These are phyloP conservation scores for Adoxophyes honmai DNA, from an alignment of 1,140 invertebrate species.

Conservation along the genomic window DNA sequence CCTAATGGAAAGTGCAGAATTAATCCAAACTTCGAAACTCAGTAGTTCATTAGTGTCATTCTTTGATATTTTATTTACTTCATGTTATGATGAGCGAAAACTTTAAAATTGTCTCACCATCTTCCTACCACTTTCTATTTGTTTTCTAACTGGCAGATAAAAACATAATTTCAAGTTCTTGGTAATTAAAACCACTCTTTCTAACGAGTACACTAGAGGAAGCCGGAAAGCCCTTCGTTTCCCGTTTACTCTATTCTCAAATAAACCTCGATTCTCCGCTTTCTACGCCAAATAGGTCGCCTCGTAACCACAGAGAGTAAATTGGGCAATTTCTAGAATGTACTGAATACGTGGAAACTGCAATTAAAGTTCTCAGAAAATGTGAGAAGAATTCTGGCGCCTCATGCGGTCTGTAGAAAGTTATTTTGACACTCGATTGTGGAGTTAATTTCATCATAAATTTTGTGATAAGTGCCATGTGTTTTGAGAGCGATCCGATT, in stretches of 20 bases:
- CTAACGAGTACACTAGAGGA: neutral
- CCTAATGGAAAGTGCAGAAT: too few relatives aligned
- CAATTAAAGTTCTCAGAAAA: too few relatives aligned
- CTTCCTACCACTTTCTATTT: neutral
- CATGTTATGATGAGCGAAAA: neutral
- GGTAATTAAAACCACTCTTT: neutral
- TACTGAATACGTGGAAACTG: neutral
- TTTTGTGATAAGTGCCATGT: too few relatives aligned
- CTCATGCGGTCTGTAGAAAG: too few relatives aligned
- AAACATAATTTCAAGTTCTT: neutral
- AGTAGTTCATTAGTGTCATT: too few relatives aligned
- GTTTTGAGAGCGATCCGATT: too few relatives aligned
- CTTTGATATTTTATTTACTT: too few relatives aligned
- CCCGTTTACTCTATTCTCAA: neutral
- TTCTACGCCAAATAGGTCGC: constrained; percentile 2
- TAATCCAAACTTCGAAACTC: too few relatives aligned
- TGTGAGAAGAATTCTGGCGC: too few relatives aligned
- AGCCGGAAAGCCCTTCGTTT: neutral
- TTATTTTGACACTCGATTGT: too few relatives aligned
- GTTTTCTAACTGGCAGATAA: neutral
- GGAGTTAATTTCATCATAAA: too few relatives aligned
- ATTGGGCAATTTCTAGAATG: neutral
- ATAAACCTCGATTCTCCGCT: constrained; percentile 4
- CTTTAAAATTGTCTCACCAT: neutral
- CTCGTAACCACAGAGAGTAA: neutral